Conservation (phyloP, 2,888 invertebrate species). For the Taenaris catops region DNA sequence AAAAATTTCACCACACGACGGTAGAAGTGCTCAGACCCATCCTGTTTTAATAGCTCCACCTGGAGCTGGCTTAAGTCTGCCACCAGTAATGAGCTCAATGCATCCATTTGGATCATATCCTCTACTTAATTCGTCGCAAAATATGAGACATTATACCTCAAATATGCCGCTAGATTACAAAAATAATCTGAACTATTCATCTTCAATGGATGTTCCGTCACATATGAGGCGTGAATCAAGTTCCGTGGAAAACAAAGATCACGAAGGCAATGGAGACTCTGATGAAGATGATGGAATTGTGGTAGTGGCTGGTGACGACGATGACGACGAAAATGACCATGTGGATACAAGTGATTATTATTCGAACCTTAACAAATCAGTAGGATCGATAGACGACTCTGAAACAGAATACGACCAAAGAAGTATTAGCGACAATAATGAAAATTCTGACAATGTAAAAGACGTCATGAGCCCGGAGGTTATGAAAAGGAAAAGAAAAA, state of each 20-base stretch:
- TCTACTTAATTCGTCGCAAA: slow-evolving; percentile 84
- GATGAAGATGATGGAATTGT: slow-evolving; percentile 89
- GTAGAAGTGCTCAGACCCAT: slow-evolving; percentile 92
- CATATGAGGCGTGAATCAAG: slow-evolving; percentile 57
- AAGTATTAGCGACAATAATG: slow-evolving; percentile 62
- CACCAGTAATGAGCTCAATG: slow-evolving; percentile 84
- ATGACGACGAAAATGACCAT: slow-evolving; percentile 83
- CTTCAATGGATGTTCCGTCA: slow-evolving; percentile 50
- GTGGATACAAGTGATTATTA: slow-evolving; percentile 67
- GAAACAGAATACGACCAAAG: slow-evolving; percentile 68
- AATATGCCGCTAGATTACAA: slow-evolving; percentile 73
- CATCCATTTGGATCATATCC: slow-evolving; percentile 90
- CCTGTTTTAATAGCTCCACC: slow-evolving; percentile 88
- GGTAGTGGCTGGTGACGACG: slow-evolving; percentile 89
- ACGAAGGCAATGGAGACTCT: slow-evolving; percentile 82
- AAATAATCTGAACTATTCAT: slow-evolving; percentile 56
- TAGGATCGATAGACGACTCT: slow-evolving; percentile 60
- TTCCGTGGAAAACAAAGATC: slow-evolving; percentile 73
- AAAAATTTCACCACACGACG: slow-evolving; percentile 97
- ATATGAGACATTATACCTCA: slow-evolving; percentile 78
- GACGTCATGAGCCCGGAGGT: slow-evolving; percentile 76
- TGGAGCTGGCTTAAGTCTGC: slow-evolving; percentile 80
- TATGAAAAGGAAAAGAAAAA: slow-evolving; percentile 92
- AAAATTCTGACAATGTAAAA: slow-evolving; percentile 55
- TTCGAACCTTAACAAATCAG: slow-evolving; percentile 57